Evolutionary conservation across 1,140 invertebrate species (phyloP), one percentile per base, ranked within the genome.

Genomic region (Gonioctena quinquepunctata): DNA sequence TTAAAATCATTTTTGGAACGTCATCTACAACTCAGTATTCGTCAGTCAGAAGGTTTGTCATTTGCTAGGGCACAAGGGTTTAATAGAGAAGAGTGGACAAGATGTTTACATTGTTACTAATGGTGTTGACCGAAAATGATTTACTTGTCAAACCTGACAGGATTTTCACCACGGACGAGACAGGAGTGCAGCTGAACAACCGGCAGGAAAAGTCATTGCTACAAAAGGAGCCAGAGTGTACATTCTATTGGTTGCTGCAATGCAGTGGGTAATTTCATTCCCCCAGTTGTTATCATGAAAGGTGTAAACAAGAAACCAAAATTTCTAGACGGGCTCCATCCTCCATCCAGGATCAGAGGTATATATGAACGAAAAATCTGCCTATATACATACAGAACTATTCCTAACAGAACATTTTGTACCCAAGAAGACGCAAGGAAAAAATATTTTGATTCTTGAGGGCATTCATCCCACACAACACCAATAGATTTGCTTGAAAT

Each of bases 401-500:
- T 79, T 79, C 64, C 28, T 80, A 1, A 48, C 64, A 28, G 62
- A 72, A 16, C 48, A 75, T 33, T 85, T 84, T 72, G 25, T 83
- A 25, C 78, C 79, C 7, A 66, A 57, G 22, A 85, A 84, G 68
- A 72, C 73, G 5, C 23, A 27, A 8, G 81, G 81, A 42, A 83
- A 82, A 65, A 78, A 77, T 50, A 65, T 84, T 27, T 54, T 83
- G 6, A 76, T 84, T 70, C 72, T 85, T 59, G 83, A 85, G 80
- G 83, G 16, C 81, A 84, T 71, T 69, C 75, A 21, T 82, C 81
- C 11, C 83, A 83, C 62, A 75, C 59, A 18, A 76, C 66, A 64
- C 28, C 61, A 18, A 8, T 76, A 19, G 72, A 80, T 50, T 42
- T 76, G 22, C 66, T 79, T 19, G 64, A 78, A 50, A 71, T 72